Evolutionary conservation across 2,888 invertebrate genomes (phyloP).

Genomic region (Xestobium rufovillosum): DNA sequence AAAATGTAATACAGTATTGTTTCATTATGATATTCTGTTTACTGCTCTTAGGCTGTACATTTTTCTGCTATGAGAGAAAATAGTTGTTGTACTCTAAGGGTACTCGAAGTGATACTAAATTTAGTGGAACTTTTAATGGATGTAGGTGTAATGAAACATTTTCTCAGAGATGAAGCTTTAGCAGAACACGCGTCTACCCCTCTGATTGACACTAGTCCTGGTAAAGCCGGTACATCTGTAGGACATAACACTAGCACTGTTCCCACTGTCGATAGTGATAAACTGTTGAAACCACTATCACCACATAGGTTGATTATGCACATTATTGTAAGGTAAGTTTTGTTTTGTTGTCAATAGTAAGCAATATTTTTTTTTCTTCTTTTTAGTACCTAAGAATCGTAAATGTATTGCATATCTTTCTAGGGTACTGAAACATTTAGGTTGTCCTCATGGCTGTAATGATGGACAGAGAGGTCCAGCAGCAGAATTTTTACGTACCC

Average conservation of each 20-base stretch:
- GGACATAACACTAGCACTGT: conserved; percentile 25
- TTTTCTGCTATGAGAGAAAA: conserved; percentile 79
- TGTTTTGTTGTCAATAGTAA: neutral
- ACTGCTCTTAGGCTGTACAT: conserved; percentile 85
- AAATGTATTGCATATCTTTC: conserved; percentile 18
- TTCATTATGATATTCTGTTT: too few species aligned
- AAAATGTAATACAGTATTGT: too few species aligned
- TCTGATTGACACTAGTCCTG: conserved; percentile 28
- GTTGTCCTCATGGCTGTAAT: conserved; percentile 90
- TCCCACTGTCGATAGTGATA: conserved; percentile 42
- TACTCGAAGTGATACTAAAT: conserved; percentile 89
- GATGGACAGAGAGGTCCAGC: conserved; percentile 81
- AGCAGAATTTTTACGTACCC: conserved; percentile 83
- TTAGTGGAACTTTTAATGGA: conserved; percentile 87
- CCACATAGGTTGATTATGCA: conserved; percentile 70
- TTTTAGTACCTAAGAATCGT: neutral
- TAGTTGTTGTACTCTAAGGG: conserved; percentile 74
- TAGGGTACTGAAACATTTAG: conserved; percentile 80
- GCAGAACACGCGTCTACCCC: conserved; percentile 24
- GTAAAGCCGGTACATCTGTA: conserved; percentile 24
- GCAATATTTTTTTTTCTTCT: neutral
- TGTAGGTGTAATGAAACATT: conserved; percentile 69
- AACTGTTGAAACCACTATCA: conserved; percentile 48
- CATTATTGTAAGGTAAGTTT: conserved; percentile 51
- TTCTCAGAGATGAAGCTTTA: conserved; percentile 46